Evolutionary conservation across 2,113 vertebrate genomes (phyloP).

Genomic region (Vicugna pacos): DNA sequence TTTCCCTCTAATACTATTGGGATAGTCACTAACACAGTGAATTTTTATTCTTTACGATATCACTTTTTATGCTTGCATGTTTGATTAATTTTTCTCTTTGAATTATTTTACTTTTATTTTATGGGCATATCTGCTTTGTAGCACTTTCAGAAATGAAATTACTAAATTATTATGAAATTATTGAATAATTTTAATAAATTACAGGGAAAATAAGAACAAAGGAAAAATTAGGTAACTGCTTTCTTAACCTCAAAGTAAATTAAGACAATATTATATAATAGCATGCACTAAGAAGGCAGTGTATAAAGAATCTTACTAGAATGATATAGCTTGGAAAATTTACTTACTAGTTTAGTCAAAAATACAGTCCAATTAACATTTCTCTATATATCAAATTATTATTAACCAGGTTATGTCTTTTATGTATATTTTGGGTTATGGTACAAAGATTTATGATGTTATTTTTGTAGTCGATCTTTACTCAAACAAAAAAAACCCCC

Average conservation of each 20-base stretch:
- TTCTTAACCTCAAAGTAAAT: neutral
- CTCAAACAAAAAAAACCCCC: neutral
- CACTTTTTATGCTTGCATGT: neutral
- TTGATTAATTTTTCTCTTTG: neutral
- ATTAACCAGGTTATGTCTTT: neutral
- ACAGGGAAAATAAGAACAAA: neutral
- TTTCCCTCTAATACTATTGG: neutral
- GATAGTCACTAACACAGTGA: neutral
- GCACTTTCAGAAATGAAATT: neutral
- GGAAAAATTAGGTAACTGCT: neutral
- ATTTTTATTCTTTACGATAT: neutral
- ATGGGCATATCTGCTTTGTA: neutral
- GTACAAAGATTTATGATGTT: neutral
- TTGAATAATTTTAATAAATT: slow-evolving; percentile 37
- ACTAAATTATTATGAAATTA: neutral
- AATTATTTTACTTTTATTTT: slow-evolving; percentile 38
- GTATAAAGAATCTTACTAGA: neutral
- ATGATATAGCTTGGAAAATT: neutral
- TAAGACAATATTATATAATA: neutral
- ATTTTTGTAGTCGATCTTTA: neutral
- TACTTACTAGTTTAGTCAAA: neutral
- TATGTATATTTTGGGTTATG: neutral
- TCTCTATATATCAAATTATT: neutral
- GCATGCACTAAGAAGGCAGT: neutral
- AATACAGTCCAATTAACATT: slow-evolving; percentile 31